These are phyloP conservation scores for Zootoca vivipara DNA, from an alignment of 2,113 vertebrate genomes.

Conservation along the genomic window DNA sequence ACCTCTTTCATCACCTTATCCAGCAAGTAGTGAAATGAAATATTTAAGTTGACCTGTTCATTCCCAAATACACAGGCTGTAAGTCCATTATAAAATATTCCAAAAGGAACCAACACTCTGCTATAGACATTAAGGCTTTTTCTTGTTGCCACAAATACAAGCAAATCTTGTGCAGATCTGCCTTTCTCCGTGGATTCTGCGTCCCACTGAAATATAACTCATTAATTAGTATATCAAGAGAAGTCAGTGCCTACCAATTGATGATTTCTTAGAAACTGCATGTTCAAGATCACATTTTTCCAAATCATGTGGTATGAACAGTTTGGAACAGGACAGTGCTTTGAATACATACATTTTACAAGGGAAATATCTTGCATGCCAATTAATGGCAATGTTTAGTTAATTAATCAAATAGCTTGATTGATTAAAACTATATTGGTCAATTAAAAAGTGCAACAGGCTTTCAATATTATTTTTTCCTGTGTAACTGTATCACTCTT, in stretches of 20 bases:
- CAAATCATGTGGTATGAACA: neutral
- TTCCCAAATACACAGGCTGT: neutral
- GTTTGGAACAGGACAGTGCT: neutral
- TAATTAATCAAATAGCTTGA: neutral
- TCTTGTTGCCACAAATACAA: neutral
- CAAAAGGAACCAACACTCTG: neutral
- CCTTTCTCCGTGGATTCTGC: neutral
- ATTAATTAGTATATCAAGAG: neutral
- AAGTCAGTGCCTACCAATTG: neutral
- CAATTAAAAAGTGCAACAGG: neutral
- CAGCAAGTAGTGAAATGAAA: slow-evolving; percentile 3
- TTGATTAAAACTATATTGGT: neutral
- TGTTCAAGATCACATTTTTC: neutral
- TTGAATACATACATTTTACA: neutral
- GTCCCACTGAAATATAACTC: too few species aligned
- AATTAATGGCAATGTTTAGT: neutral
- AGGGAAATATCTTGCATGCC: neutral
- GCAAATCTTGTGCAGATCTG: neutral
- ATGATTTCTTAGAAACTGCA: neutral
- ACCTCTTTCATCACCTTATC: neutral
- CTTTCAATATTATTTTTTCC: neutral
- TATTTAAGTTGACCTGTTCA: neutral
- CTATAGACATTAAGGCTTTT: neutral
- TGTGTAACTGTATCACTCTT: neutral
- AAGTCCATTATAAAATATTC: neutral